phyloP scores from a whole-genome alignment of 2,113 vertebrate genomes.

The Ceyx melanurus region DNA sequence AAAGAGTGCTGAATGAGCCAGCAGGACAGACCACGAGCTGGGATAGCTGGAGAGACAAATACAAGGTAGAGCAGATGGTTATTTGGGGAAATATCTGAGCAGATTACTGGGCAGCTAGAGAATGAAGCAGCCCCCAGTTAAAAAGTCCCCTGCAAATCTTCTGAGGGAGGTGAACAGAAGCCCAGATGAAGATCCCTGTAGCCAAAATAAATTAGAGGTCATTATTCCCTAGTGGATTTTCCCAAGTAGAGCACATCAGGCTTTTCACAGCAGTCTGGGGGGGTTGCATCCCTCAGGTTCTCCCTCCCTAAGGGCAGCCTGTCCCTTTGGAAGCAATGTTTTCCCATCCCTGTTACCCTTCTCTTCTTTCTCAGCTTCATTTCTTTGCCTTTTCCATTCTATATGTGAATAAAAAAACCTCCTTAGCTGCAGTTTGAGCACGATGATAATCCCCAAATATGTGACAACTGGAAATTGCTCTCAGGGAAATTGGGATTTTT shows the following conservation, averaged over 20 bases:
- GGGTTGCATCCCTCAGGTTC: not conserved
- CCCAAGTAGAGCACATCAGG: constrained; percentile 43
- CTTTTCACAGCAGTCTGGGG: constrained; percentile 20
- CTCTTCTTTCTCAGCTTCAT: not conserved
- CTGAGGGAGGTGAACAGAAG: constrained; percentile 28
- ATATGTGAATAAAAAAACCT: not conserved
- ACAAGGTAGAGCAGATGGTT: constrained; percentile 69
- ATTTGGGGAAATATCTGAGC: constrained; percentile 24
- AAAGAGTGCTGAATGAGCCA: constrained; percentile 81
- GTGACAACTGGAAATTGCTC: not conserved
- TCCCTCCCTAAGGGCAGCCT: constrained; percentile 12
- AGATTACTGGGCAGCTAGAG: constrained; percentile 36
- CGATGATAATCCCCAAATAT: not conserved
- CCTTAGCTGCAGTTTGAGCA: not conserved
- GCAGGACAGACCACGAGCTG: constrained; percentile 70
- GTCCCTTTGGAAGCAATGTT: constrained; percentile 8
- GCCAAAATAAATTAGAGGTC: constrained; percentile 67
- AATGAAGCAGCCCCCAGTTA: constrained; percentile 36
- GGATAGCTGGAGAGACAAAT: constrained; percentile 51
- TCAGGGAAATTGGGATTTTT: not conserved
- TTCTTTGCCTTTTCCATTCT: not conserved
- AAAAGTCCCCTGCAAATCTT: constrained; percentile 59
- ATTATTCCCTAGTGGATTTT: constrained; percentile 50
- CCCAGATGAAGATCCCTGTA: constrained; percentile 25
- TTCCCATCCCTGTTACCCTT: not conserved